phyloP scores from a whole-genome alignment of 2,888 invertebrate genomes.

The Lomographa bimaculata region DNA sequence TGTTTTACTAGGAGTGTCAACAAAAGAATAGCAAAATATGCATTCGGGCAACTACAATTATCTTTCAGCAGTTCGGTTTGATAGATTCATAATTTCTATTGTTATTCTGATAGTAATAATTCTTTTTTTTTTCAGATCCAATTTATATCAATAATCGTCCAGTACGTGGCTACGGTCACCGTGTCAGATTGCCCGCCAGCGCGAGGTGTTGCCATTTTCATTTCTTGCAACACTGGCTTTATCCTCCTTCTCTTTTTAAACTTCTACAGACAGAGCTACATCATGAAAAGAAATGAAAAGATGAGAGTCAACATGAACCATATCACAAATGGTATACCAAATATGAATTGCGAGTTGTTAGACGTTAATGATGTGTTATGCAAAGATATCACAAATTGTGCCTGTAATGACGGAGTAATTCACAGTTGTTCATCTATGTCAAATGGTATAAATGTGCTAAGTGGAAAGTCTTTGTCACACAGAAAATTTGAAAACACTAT shows the following conservation, averaged over 20 bases:
- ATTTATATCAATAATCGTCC: constrained; percentile 85
- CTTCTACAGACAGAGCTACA: constrained; percentile 82
- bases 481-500: too few species aligned
- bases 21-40: too few species aligned
- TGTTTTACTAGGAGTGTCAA: too few species aligned
- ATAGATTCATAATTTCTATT: too few species aligned
- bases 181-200: constrained; percentile 85
- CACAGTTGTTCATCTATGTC: background rate
- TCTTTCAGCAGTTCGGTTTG: too few species aligned
- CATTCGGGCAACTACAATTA: too few species aligned
- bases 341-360: too few species aligned
- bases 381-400: too few species aligned
- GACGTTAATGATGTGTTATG: too few species aligned
- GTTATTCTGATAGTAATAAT: background rate
- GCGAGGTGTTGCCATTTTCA: constrained; percentile 79
- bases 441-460: constrained; percentile 1
- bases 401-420: background rate
- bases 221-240: constrained; percentile 80
- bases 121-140: constrained; percentile 77
- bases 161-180: constrained; percentile 72
- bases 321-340: background rate
- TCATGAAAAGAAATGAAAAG: constrained; percentile 34
- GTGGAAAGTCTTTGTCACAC: too few species aligned
- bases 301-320: constrained; percentile 4
- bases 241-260: constrained; percentile 86